Evolutionary conservation across 2,113 vertebrate genomes (phyloP).

Genomic region (Spheniscus mendiculus): DNA sequence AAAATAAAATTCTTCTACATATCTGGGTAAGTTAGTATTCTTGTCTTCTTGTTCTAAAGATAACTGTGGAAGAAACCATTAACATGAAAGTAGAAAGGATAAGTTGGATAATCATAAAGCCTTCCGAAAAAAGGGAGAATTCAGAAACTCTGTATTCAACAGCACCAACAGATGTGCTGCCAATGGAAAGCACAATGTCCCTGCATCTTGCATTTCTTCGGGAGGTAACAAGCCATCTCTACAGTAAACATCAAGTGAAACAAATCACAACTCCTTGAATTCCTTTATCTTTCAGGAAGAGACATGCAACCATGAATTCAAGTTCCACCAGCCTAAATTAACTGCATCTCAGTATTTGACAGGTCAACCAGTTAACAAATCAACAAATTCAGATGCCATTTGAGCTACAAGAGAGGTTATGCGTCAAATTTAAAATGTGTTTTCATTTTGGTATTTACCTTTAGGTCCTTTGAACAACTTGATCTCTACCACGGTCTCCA

Average conservation of each 20-base stretch:
- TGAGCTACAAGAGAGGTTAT: not conserved
- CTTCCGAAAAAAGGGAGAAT: too few relatives aligned
- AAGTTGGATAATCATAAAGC: too few relatives aligned
- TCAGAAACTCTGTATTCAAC: too few relatives aligned
- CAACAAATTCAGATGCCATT: not conserved
- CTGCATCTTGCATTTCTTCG: not conserved
- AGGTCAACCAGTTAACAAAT: not conserved
- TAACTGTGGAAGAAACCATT: too few relatives aligned
- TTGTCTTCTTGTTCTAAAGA: too few relatives aligned
- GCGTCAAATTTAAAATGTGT: not conserved
- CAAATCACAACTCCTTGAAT: not conserved
- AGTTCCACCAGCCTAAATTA: not conserved
- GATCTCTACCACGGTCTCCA: constrained; percentile 94
- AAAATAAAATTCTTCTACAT: too few relatives aligned
- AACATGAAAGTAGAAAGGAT: too few relatives aligned
- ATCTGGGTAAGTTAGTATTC: too few relatives aligned
- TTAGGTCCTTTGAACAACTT: constrained; percentile 97
- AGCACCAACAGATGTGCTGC: not conserved
- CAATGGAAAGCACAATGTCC: not conserved
- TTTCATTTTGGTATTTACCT: constrained; percentile 75
- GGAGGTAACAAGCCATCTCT: not conserved
- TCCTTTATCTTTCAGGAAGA: not conserved
- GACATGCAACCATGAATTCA: not conserved
- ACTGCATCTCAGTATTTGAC: not conserved
- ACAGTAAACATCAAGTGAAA: not conserved